Conservation (phyloP, 2,888 invertebrate species). For the Seira ritae region DNA sequence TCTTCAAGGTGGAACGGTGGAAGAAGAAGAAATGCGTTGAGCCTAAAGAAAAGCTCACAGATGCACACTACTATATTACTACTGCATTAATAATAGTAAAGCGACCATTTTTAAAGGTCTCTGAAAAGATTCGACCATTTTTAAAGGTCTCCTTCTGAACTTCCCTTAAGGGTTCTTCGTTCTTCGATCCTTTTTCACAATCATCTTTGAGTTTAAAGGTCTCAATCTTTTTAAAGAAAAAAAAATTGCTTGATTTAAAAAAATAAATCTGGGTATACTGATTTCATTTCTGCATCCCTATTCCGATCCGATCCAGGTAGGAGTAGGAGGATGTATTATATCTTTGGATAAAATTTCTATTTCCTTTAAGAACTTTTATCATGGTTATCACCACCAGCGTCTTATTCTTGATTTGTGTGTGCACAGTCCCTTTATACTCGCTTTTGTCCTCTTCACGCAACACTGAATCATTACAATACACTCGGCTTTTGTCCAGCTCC, state of each 20-base stretch:
- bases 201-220: not conserved
- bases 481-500: slow-evolving; percentile 1
- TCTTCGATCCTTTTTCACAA: not conserved
- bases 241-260: not conserved
- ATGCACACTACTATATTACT: no score
- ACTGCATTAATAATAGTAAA: no score
- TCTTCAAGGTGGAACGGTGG: no score
- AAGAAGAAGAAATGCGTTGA: no score
- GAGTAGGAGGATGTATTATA: slow-evolving; percentile 3
- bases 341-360: slow-evolving; percentile 23
- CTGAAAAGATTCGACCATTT: not conserved
- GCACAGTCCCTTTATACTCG: slow-evolving; percentile 8
- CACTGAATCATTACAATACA: slow-evolving; percentile 55
- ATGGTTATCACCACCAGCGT: slow-evolving; percentile 44
- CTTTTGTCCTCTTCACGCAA: slow-evolving; percentile 52
- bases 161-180: no score
- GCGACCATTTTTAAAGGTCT: no score
- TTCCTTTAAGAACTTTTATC: not conserved
- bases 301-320: no score
- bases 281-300: not conserved
- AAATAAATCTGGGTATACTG: not conserved
- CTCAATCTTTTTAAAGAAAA: not conserved
- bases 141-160: not conserved
- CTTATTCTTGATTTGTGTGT: slow-evolving; percentile 25
- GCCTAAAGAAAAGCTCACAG: no score